Evolutionary conservation across 2,797 vertebrate species (phyloP).

Genomic region (Chromis chromis): DNA sequence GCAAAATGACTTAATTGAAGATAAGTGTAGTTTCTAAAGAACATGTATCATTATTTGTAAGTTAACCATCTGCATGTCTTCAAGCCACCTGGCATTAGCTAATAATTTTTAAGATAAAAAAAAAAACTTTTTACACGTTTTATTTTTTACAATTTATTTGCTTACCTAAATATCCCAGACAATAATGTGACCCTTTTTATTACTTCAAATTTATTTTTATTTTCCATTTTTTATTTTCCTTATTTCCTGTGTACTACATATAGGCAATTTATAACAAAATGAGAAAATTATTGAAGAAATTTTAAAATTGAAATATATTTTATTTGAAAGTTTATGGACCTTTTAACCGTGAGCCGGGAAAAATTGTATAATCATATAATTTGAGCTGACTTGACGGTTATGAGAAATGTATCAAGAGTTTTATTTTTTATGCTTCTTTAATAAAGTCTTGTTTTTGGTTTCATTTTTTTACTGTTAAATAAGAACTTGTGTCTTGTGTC

Average conservation of each 20-base stretch:
- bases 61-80: slow-evolving; percentile 90
- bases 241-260: slow-evolving; percentile 94
- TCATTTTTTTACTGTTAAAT: slow-evolving; percentile 89
- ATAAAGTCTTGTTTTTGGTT: slow-evolving; percentile 90
- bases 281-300: slow-evolving; percentile 97
- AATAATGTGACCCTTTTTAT: slow-evolving; percentile 90
- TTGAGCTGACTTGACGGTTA: slow-evolving; percentile 96
- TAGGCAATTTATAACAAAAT: slow-evolving; percentile 98
- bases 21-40: slow-evolving; percentile 88
- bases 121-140: slow-evolving; percentile 89
- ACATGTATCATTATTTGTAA: slow-evolving; percentile 89
- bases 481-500: slow-evolving; percentile 60
- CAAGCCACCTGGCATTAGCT: slow-evolving; percentile 86
- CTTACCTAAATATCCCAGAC: slow-evolving; percentile 89
- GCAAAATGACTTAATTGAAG: slow-evolving; percentile 81
- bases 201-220: slow-evolving; percentile 88
- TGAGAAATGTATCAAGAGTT: slow-evolving; percentile 99
- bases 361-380: slow-evolving; percentile 93
- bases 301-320: slow-evolving; percentile 99
- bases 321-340: slow-evolving; percentile 99
- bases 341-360: slow-evolving; percentile 94
- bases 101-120: slow-evolving; percentile 86
- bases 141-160: slow-evolving; percentile 92
- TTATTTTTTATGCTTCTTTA: slow-evolving; percentile 98
- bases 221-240: slow-evolving; percentile 88